phyloP scores from a whole-genome alignment of 2,113 vertebrate genomes.

The Mus spicilegus region DNA sequence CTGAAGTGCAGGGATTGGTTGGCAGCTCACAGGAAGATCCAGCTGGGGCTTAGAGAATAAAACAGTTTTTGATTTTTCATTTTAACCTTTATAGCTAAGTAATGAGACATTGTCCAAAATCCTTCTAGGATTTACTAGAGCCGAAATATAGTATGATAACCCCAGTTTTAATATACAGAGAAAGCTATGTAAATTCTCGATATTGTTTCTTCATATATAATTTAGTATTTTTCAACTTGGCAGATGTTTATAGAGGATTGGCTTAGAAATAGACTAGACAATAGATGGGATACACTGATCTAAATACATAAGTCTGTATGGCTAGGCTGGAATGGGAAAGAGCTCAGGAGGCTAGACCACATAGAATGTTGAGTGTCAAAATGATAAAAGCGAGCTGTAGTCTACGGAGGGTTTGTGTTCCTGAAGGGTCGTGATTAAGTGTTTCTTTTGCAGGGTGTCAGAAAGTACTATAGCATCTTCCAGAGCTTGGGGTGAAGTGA shows the following conservation, averaged over 20 bases:
- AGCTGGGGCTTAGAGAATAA: background rate
- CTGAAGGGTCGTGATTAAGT: background rate
- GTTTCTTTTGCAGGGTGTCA: too few relatives aligned
- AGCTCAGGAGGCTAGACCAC: background rate
- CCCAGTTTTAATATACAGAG: background rate
- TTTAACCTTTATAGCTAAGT: constrained; percentile 24
- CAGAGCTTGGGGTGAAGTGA: background rate
- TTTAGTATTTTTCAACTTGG: background rate
- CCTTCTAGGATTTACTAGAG: background rate
- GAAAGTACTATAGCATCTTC: background rate
- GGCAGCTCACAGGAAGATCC: background rate
- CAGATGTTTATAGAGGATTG: background rate
- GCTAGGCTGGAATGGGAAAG: accelerated
- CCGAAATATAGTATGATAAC: background rate
- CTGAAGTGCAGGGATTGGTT: background rate
- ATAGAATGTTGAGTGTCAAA: background rate
- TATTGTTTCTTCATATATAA: background rate
- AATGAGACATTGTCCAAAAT: constrained; percentile 6
- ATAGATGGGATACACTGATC: background rate
- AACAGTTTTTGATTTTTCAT: background rate
- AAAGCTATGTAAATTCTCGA: background rate
- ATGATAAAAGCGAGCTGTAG: background rate
- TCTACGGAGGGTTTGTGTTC: background rate
- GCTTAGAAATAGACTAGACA: background rate
- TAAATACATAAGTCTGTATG: background rate